A percentile compares a stretch with the other conserved stretches of the same genome.
Evolutionary conservation across 2,113 vertebrate species (phyloP).

Genomic region (Marcusenius ussheri): DNA sequence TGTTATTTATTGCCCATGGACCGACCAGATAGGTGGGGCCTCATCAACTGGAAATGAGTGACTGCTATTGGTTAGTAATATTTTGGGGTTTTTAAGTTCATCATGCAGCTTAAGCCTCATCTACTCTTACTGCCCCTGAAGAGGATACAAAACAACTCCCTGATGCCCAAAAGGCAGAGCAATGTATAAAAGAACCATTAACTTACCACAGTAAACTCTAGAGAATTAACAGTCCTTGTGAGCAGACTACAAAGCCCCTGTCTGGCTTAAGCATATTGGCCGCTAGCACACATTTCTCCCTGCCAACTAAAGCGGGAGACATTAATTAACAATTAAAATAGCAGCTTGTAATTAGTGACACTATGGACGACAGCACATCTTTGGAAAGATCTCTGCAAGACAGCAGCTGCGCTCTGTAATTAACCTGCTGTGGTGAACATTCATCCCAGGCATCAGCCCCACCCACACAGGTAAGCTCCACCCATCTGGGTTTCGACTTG

Average conservation of each 20-base stretch:
- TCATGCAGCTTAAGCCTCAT: neutral
- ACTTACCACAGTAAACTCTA: neutral
- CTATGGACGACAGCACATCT: neutral
- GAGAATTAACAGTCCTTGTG: neutral
- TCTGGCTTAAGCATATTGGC: neutral
- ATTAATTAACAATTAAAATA: conserved; percentile 1
- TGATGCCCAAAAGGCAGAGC: neutral
- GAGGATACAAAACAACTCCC: neutral
- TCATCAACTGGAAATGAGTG: neutral
- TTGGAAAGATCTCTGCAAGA: neutral
- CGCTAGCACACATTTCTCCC: neutral
- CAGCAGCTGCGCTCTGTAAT: neutral
- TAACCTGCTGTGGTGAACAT: neutral
- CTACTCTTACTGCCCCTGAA: neutral
- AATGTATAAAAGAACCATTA: neutral
- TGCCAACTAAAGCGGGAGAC: neutral
- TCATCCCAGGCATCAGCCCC: neutral
- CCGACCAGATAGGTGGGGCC: neutral
- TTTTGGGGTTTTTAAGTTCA: neutral
- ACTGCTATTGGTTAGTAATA: neutral
- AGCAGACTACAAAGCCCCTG: neutral
- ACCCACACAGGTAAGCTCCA: neutral
- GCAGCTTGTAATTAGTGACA: neutral
- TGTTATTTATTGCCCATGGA: neutral
- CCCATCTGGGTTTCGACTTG: neutral